Evolutionary conservation across 1,140 invertebrate genomes (phyloP).

Genomic region (Magallana gigas): DNA sequence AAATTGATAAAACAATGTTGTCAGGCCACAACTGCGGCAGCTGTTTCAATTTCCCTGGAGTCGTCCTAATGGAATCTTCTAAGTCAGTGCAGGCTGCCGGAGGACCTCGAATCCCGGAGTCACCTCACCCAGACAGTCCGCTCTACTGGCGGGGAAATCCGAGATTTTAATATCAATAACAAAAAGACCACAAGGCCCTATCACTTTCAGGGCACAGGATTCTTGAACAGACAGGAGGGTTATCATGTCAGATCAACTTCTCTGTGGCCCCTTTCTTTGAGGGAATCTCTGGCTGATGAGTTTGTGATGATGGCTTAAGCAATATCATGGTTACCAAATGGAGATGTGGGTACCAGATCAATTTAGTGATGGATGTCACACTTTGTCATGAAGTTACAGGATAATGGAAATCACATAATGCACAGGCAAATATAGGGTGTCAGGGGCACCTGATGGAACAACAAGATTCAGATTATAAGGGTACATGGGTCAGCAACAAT

Average conservation of each 20-base stretch:
- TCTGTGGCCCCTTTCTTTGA: not conserved
- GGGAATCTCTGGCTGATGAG: not conserved
- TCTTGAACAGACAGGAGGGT: not conserved
- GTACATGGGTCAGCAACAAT: not conserved
- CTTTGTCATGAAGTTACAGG: not conserved
- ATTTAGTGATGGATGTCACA: not conserved
- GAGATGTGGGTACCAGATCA: not conserved
- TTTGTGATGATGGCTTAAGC: not conserved
- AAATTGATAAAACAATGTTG: constrained; percentile 29
- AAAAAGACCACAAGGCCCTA: constrained; percentile 12
- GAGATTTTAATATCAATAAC: constrained; percentile 6
- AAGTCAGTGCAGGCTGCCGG: not conserved
- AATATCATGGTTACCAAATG: not conserved
- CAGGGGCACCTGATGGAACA: not conserved
- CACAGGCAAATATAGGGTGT: not conserved
- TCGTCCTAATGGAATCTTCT: not conserved
- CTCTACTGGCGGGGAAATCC: not conserved
- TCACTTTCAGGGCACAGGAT: not conserved
- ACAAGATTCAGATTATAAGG: not conserved
- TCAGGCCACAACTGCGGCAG: not conserved
- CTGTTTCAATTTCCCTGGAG: not conserved
- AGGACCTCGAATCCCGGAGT: not conserved
- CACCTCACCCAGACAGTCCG: not conserved
- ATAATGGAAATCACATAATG: not conserved
- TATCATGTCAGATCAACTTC: not conserved